Evolutionary conservation across 2,797 vertebrate genomes (phyloP).

Genomic region (Phyllotis vaccarum): DNA sequence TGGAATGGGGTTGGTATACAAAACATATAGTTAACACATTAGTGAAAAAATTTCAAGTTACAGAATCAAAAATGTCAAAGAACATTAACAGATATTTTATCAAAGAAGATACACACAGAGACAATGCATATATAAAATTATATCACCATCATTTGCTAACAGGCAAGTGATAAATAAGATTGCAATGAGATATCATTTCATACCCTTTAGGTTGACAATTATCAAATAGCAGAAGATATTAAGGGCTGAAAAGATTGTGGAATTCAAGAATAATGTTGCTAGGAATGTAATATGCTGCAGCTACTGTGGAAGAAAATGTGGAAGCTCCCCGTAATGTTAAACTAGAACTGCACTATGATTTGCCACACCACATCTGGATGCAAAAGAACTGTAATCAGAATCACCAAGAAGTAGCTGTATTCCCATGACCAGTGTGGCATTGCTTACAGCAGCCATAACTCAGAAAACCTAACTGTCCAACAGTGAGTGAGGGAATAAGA

Average conservation of each 20-base stretch:
- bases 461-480: not conserved
- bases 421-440: not conserved
- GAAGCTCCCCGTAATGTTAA: not conserved
- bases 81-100: not conserved
- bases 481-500: not conserved
- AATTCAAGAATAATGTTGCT: not conserved
- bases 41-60: not conserved
- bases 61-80: no score
- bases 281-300: not conserved
- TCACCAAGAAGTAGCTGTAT: not conserved
- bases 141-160: no score
- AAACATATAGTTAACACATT: not conserved
- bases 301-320: no score
- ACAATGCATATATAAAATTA: not conserved
- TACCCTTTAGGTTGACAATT: not conserved
- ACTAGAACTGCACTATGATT: not conserved
- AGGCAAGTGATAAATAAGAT: not conserved
- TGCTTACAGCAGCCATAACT: not conserved
- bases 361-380: not conserved
- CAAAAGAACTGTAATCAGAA: not conserved
- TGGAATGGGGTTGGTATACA: not conserved
- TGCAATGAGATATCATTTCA: not conserved
- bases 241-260: not conserved
- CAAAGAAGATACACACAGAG: not conserved
- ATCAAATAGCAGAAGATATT: not conserved